A percentile compares a stretch with the other conserved stretches of the same genome.
Evolutionary conservation across 1,140 invertebrate species (phyloP).

Genomic region (Cyclargus thomasi): DNA sequence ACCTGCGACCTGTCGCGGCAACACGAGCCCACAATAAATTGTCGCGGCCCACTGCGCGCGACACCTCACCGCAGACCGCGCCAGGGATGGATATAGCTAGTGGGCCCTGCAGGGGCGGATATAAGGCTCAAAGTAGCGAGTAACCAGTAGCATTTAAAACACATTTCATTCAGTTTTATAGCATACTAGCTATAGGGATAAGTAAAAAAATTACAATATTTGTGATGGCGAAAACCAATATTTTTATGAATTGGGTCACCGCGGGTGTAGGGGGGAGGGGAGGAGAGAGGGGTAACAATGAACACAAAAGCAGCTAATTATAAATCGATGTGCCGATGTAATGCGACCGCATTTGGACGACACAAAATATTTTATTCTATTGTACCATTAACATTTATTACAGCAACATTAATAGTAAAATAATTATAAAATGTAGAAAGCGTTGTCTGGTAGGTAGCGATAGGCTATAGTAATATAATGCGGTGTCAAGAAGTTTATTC

Average conservation of each 20-base stretch:
- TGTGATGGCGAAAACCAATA: too few species aligned
- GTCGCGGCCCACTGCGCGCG: background rate
- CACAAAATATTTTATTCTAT: too few species aligned
- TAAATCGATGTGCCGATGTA: background rate
- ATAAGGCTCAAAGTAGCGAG: background rate
- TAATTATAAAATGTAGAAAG: too few species aligned
- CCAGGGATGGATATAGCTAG: background rate
- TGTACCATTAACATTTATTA: too few species aligned
- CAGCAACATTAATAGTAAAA: too few species aligned
- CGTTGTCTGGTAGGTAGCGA: too few species aligned
- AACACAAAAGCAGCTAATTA: constrained; percentile 1
- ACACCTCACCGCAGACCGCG: background rate
- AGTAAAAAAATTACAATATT: too few species aligned
- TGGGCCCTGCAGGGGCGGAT: background rate
- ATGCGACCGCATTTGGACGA: background rate
- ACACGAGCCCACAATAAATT: background rate
- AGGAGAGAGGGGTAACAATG: background rate
- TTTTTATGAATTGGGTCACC: background rate
- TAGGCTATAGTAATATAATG: too few species aligned
- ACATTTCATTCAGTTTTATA: too few species aligned
- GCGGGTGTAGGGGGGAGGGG: too few species aligned
- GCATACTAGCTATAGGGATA: too few species aligned
- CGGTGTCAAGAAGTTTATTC: too few species aligned
- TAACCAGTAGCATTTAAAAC: background rate
- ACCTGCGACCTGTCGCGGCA: background rate